phyloP scores from a whole-genome alignment of 1,140 invertebrate genomes.

The Rhagoletis zephyria region DNA sequence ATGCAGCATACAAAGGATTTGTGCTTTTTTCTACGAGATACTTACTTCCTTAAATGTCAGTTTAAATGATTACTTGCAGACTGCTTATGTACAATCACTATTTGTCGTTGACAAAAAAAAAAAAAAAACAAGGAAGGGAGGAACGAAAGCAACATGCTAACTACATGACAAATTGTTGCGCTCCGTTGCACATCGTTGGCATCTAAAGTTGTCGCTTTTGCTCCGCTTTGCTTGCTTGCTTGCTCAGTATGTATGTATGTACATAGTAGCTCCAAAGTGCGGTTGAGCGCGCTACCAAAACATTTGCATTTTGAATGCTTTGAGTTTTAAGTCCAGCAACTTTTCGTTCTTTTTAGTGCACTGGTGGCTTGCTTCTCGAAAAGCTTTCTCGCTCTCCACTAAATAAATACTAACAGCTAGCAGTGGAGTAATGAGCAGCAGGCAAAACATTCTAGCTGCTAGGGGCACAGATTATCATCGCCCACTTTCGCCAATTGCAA shows the following conservation, averaged over 20 bases:
- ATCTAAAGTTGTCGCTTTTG: not conserved
- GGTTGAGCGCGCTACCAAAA: not conserved
- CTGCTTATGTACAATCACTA: not conserved
- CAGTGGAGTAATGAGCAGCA: not conserved
- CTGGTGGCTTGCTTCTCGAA: not conserved
- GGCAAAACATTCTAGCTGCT: not conserved
- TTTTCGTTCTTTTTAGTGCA: not conserved
- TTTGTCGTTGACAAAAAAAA: not conserved
- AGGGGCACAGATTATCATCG: not conserved
- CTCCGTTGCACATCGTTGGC: slow-evolving; percentile 30
- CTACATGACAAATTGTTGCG: slow-evolving; percentile 27
- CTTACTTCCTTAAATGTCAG: not conserved
- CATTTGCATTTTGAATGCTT: not conserved
- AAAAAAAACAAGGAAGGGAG: not conserved
- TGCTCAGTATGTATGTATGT: too few relatives aligned
- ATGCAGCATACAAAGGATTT: not conserved
- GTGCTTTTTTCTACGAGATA: not conserved
- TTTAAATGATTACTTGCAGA: not conserved
- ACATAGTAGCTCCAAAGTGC: not conserved
- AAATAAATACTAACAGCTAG: not conserved
- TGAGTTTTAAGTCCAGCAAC: not conserved
- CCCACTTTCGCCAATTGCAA: slow-evolving; percentile 15
- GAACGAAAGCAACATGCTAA: not conserved
- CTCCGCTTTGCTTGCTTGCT: not conserved
- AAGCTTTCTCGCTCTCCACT: not conserved